Evolutionary conservation across 2,888 invertebrate genomes (phyloP).

Genomic region (Beris chalybata): DNA sequence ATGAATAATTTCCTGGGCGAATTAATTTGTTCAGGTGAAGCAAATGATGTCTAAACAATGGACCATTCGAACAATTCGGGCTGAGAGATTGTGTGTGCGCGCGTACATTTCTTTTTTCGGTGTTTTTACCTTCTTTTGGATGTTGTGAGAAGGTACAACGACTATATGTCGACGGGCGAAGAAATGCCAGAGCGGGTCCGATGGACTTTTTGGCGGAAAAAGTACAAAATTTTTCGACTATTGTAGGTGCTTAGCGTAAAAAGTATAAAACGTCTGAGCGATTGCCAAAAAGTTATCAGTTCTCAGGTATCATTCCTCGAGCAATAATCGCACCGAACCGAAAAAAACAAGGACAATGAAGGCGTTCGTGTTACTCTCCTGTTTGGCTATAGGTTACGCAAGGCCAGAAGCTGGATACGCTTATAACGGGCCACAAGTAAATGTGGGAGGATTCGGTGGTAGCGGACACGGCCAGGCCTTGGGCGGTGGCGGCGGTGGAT

Average conservation of each 20-base stretch:
- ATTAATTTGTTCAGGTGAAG: slow-evolving; percentile 7
- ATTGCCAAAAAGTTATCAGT: slow-evolving; percentile 33
- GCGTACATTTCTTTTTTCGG: slow-evolving; percentile 13
- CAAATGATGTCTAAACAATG: slow-evolving; percentile 22
- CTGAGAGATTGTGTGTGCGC: background rate
- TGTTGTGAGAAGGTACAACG: slow-evolving; percentile 4
- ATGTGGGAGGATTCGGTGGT: slow-evolving; percentile 39
- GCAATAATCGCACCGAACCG: too few relatives aligned
- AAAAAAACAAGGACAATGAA: slow-evolving; percentile 29
- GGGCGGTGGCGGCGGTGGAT: slow-evolving; percentile 55
- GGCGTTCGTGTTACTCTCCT: slow-evolving; percentile 40
- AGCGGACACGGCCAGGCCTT: slow-evolving; percentile 51
- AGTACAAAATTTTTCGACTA: background rate
- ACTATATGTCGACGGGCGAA: too few relatives aligned
- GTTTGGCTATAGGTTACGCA: slow-evolving; percentile 40
- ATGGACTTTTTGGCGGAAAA: slow-evolving; percentile 16
- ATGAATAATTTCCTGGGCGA: too few relatives aligned
- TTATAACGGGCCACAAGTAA: slow-evolving; percentile 45
- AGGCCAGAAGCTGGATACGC: slow-evolving; percentile 42
- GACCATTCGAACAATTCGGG: slow-evolving; percentile 17
- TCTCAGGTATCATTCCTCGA: slow-evolving; percentile 27
- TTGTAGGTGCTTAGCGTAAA: slow-evolving; percentile 11
- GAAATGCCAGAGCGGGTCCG: slow-evolving; percentile 15
- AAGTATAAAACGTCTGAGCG: slow-evolving; percentile 32
- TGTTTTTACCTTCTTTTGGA: background rate